These are phyloP conservation scores for Hydractinia echinata DNA, from an alignment of 30 jellyfish, hydroid and myxozoan species.

Conservation along the genomic window DNA sequence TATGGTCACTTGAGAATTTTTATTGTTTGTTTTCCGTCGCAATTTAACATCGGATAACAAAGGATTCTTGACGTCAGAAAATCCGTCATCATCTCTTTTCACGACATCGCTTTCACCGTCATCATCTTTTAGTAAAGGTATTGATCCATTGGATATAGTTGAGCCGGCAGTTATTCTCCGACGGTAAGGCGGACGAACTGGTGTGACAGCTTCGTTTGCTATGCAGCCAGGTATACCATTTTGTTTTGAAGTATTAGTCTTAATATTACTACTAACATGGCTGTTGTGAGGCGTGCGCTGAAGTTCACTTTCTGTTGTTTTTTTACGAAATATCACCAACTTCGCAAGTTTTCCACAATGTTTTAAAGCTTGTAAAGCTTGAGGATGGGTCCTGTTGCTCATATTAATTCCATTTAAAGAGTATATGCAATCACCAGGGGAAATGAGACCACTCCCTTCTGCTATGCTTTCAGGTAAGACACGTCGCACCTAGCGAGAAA, in stretches of 20 bases:
- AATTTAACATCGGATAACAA: background rate
- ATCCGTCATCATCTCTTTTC: background rate
- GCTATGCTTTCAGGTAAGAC: slow-evolving; percentile 77
- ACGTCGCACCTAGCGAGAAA: slow-evolving; percentile 65
- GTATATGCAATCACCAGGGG: slow-evolving; percentile 74
- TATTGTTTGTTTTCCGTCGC: background rate
- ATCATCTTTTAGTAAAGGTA: background rate
- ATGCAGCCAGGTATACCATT: background rate
- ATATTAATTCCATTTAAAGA: slow-evolving; percentile 85
- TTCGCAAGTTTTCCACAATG: slow-evolving; percentile 53
- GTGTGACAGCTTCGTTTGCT: background rate
- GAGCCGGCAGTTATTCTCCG: background rate
- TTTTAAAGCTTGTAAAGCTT: slow-evolving; percentile 80
- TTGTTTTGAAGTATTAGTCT: background rate
- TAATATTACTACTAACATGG: background rate
- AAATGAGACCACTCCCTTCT: slow-evolving; percentile 59
- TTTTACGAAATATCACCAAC: slow-evolving; percentile 67
- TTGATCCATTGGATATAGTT: background rate
- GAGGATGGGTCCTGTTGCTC: slow-evolving; percentile 83
- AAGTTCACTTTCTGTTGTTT: slow-evolving; percentile 13
- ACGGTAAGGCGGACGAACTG: slow-evolving; percentile 2
- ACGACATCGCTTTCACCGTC: background rate
- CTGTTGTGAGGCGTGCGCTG: background rate
- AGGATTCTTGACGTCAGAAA: background rate
- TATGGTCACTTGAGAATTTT: background rate